Base-by-base conservation (phyloP, 2,113 vertebrate genomes). In the Barnardius zonarius region DNA sequence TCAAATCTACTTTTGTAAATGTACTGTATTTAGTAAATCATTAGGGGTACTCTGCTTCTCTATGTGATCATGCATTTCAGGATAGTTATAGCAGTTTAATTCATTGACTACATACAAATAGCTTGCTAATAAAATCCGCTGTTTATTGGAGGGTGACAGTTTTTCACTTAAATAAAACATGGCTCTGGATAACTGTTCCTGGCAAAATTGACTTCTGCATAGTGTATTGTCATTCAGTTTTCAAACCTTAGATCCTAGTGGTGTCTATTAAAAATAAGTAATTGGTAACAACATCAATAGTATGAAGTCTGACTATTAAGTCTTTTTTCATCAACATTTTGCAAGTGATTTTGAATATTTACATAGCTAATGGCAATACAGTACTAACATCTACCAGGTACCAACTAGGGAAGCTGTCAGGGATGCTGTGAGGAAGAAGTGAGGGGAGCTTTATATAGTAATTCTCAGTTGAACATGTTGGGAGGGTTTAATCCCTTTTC, bases 1-100 rank as follows among this genome's bases (percentile, higher is more conserved):
- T 92, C 35, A 43, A 85, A 33, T 67, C 82, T 84, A 2, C 69
- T 83, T 96, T 68, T 88, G 72, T 90, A 86, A 92, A 92, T 88
- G 64, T 62, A 74, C 46, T 88, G 37, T 73, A 25, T 88, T 94
- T 77, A 90, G n/a, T 94, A 83, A 94, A 88, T 69, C 24, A 7
- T 73, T 62, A 49, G 14, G 28, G 49, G 12, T 59, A 69, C 51
- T 83, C 44, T 62, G 41, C 48, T 83, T 90, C 20, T 91, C 35
- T 89, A 35, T 6, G 28, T 66, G 74, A 51, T 69, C 31, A 49
- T 33, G 51, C 5, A 1, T 96, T 90, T 88, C 48, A 64, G 23
- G 72, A 64, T 78, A 63, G 27, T 68, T 88, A 68, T 35, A 61
- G 83, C 18, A 33, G 11, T 88, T 93, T 77, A 82, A 77, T 91